A percentile compares a stretch with the other conserved stretches of the same genome.
These are phyloP conservation scores for Smutsia gigantea DNA, from an alignment of 2,797 vertebrate species.

Conservation along the genomic window DNA sequence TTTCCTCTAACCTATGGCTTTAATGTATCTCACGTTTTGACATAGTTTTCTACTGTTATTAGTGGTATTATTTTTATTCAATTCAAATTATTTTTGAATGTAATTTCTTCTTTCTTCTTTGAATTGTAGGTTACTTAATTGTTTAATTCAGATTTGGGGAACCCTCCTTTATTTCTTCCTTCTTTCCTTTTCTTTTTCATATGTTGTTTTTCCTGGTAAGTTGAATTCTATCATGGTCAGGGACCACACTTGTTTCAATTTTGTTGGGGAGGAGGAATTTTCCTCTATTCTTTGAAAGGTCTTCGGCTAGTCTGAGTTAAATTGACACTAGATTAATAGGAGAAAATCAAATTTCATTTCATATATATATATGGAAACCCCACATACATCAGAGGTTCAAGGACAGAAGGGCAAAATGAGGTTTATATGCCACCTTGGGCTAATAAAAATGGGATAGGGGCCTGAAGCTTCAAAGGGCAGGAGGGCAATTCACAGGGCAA, in stretches of 20 bases:
- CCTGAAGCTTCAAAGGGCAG: no score
- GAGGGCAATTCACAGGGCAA: no score
- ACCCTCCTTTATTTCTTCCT: not conserved
- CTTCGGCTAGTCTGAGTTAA: no score
- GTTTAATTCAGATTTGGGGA: not conserved
- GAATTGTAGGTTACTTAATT: not conserved
- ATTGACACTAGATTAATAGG: no score
- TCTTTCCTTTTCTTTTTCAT: not conserved
- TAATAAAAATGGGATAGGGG: no score
- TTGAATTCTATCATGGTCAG: not conserved
- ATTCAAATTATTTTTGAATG: not conserved
- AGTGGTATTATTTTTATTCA: not conserved
- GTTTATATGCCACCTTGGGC: no score
- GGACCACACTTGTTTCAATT: not conserved
- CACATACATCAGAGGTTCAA: no score
- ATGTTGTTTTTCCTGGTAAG: not conserved
- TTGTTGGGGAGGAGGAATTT: no score
- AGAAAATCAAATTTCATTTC: no score
- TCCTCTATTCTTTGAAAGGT: no score
- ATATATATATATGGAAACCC: no score
- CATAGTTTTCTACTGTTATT: not conserved
- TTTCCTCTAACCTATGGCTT: not conserved
- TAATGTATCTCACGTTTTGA: not conserved
- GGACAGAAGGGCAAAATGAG: no score
- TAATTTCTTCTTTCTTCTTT: not conserved